phyloP scores from a whole-genome alignment of 2,888 invertebrate species.

The Xestobium rufovillosum region DNA sequence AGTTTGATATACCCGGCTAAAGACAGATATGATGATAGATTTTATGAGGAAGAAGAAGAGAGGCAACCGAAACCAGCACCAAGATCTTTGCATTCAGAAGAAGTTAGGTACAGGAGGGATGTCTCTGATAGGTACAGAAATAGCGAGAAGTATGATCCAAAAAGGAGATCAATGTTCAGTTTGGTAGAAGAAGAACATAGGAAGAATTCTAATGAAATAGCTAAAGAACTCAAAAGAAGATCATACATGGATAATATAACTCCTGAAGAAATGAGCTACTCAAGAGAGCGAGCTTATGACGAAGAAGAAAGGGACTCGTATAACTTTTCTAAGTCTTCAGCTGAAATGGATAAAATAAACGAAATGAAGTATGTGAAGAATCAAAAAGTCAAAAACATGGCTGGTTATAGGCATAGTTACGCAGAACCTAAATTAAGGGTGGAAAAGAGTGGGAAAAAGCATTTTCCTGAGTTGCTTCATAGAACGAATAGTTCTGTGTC shows the following conservation, averaged over 20 bases:
- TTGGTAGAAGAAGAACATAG: constrained; percentile 44
- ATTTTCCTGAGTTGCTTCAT: constrained; percentile 38
- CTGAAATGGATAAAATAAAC: constrained; percentile 34
- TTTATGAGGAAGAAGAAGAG: constrained; percentile 23
- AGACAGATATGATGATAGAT: constrained; percentile 14
- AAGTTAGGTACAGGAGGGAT: constrained; percentile 30
- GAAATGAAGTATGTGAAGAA: constrained; percentile 33
- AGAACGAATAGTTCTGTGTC: constrained; percentile 41
- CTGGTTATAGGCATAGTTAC: constrained; percentile 54
- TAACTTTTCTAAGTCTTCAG: constrained; percentile 34
- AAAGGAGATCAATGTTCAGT: constrained; percentile 42
- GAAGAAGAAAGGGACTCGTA: constrained; percentile 30
- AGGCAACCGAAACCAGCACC: constrained; percentile 35
- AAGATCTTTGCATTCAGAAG: constrained; percentile 29
- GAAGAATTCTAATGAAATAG: constrained; percentile 43
- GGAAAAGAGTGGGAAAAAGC: constrained; percentile 33
- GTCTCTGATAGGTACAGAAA: constrained; percentile 29
- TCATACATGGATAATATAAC: constrained; percentile 43
- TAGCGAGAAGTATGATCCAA: constrained; percentile 37
- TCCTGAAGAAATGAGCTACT: constrained; percentile 49
- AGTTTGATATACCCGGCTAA: constrained; percentile 24
- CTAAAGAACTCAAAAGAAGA: constrained; percentile 44
- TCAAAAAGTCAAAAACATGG: constrained; percentile 30
- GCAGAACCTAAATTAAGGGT: constrained; percentile 56
- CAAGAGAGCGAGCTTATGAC: constrained; percentile 43